A percentile compares a stretch with the other conserved stretches of the same genome.
Conservation (phyloP, 1,140 invertebrate genomes). For the Trigoniulus corallinus region DNA sequence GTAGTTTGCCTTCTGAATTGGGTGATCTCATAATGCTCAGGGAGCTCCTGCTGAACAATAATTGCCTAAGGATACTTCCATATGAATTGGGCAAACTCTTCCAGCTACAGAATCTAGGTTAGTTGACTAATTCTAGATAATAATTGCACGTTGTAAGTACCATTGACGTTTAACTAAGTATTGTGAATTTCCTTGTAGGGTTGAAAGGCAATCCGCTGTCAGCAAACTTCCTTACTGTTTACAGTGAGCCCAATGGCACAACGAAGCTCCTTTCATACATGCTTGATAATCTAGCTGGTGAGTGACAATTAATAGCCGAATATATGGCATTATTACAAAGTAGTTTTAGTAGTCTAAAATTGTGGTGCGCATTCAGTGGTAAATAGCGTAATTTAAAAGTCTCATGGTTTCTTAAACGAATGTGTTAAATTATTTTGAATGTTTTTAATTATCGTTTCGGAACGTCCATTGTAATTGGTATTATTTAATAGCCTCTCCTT, state of each 20-base stretch:
- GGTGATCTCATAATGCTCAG: constrained; percentile 86
- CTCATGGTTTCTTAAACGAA: too few relatives aligned
- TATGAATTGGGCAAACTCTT: constrained; percentile 96
- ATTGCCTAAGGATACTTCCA: constrained; percentile 78
- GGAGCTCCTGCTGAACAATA: constrained; percentile 86
- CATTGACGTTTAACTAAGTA: neutral
- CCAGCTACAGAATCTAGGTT: constrained; percentile 58
- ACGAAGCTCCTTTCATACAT: constrained; percentile 84
- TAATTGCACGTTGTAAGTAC: neutral
- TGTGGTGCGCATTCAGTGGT: too few relatives aligned
- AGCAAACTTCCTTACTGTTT: constrained; percentile 78
- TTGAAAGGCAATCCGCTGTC: constrained; percentile 86
- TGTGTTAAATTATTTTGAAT: too few relatives aligned
- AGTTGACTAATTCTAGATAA: neutral
- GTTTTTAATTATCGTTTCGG: too few relatives aligned
- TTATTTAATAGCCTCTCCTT: too few relatives aligned
- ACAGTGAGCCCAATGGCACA: constrained; percentile 81
- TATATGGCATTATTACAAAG: too few relatives aligned
- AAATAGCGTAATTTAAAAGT: too few relatives aligned
- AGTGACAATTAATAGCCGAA: constrained; percentile 25
- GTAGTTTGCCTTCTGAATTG: constrained; percentile 82
- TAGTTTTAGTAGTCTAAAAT: too few relatives aligned
- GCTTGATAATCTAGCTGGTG: constrained; percentile 86
- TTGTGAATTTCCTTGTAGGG: constrained; percentile 37
- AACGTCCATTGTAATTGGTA: too few relatives aligned